phyloP scores from a whole-genome alignment of 2,888 invertebrate species.

The Zootermopsis nevadensis region DNA sequence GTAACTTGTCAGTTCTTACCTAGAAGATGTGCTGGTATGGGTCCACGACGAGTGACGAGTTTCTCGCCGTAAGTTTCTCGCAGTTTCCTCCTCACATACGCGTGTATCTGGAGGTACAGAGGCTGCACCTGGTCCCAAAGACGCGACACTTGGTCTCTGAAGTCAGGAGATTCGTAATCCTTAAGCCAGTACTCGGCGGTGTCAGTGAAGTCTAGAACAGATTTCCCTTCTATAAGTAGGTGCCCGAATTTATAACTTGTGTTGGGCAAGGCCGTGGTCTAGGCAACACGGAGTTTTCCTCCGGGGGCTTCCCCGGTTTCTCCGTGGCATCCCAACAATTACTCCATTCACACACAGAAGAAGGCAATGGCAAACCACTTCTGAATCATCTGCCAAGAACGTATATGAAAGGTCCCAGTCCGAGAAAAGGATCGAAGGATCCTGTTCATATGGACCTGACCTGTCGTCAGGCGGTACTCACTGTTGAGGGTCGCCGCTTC shows the following conservation, averaged over 20 bases:
- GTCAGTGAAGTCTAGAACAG: conserved; percentile 72
- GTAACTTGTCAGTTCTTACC: conserved; percentile 63
- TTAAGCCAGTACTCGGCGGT: conserved; percentile 78
- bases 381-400: too few relatives aligned
- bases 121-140: conserved; percentile 83
- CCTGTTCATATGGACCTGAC: too few relatives aligned
- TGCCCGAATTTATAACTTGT: too few relatives aligned
- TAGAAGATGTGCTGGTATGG: conserved; percentile 81
- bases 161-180: conserved; percentile 77
- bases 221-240: neutral
- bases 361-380: too few relatives aligned
- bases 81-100: conserved; percentile 80
- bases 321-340: too few relatives aligned
- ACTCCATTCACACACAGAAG: too few relatives aligned
- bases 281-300: too few relatives aligned
- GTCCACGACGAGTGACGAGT: conserved; percentile 73
- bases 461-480: too few relatives aligned
- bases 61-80: conserved; percentile 78
- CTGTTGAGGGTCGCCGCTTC: conserved; percentile 79
- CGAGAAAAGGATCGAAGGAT: too few relatives aligned
- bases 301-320: too few relatives aligned
- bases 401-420: too few relatives aligned
- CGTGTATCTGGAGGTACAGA: conserved; percentile 84
- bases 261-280: too few relatives aligned
- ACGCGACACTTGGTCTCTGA: conserved; percentile 74